Conservation (phyloP, 2,888 invertebrate species). For the Meloe dianella region DNA sequence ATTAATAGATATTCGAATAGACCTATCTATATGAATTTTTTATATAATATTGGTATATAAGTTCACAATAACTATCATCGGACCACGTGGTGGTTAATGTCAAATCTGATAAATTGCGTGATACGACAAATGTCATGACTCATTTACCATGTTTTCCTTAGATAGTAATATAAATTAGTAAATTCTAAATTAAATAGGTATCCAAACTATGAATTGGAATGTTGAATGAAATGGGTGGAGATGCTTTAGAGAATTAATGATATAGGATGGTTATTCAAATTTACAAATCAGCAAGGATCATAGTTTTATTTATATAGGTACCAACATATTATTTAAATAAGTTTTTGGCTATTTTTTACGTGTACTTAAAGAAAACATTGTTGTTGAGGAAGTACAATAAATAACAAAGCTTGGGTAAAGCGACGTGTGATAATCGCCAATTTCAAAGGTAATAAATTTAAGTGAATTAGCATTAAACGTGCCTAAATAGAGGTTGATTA, state of each 20-base stretch:
- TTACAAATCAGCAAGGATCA: slow-evolving; percentile 14
- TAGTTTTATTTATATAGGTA: slow-evolving; percentile 17
- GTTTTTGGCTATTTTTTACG: slow-evolving; percentile 30
- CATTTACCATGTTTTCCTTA: background rate
- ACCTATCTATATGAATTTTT: no score
- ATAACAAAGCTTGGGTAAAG: slow-evolving; percentile 49
- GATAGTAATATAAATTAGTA: background rate
- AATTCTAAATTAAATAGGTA: background rate
- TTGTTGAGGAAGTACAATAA: slow-evolving; percentile 39
- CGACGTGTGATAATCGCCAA: slow-evolving; percentile 55
- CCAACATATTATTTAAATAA: slow-evolving; percentile 21
- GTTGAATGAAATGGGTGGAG: background rate
- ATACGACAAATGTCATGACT: slow-evolving; percentile 3
- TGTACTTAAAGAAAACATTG: slow-evolving; percentile 27
- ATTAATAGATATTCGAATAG: background rate
- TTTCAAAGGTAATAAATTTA: slow-evolving; percentile 57
- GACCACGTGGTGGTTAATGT: slow-evolving; percentile 18
- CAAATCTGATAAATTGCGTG: slow-evolving; percentile 9
- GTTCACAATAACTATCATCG: slow-evolving; percentile 23
- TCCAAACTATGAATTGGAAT: background rate
- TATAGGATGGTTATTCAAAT: slow-evolving; percentile 18
- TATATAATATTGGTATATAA: slow-evolving; percentile 35
- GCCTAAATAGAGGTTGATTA: slow-evolving; percentile 58
- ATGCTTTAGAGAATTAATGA: slow-evolving; percentile 4
- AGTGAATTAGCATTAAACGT: slow-evolving; percentile 57